Percentiles rank a stretch among this genome's conserved stretches.
These are phyloP conservation scores for Bombylius discolor DNA, from an alignment of 2,888 invertebrate species.

Conservation along the genomic window DNA sequence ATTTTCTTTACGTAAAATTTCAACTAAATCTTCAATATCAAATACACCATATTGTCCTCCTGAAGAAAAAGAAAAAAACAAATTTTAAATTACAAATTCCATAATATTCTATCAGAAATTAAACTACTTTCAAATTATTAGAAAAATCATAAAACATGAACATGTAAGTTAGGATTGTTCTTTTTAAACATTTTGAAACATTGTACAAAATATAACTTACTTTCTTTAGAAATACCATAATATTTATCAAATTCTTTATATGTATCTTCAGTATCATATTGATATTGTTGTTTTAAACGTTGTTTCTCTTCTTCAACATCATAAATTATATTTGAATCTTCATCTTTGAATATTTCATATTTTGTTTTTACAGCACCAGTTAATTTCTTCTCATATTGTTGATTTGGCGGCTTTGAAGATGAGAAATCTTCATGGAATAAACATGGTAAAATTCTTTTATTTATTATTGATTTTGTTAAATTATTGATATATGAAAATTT, in stretches of 20 bases:
- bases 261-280: conserved; percentile 27
- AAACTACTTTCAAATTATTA: no score
- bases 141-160: neutral
- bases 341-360: conserved; percentile 58
- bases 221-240: conserved; percentile 39
- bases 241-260: conserved; percentile 27
- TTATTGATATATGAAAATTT: no score
- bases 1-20: conserved; percentile 62
- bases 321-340: conserved; percentile 54
- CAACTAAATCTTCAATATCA: conserved; percentile 75
- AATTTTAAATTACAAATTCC: no score
- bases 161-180: neutral
- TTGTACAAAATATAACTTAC: conserved; percentile 32
- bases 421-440: neutral
- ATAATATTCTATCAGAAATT: no score
- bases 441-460: neutral
- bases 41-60: conserved; percentile 75
- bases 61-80: conserved; percentile 28
- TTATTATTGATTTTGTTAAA: no score
- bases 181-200: neutral
- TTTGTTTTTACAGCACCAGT: conserved; percentile 41
- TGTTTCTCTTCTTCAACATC: conserved; percentile 57
- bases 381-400: neutral
- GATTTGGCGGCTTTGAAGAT: neutral
- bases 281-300: conserved; percentile 23